Percentiles rank a stretch among this genome's conserved stretches.
These are phyloP conservation scores for Cryptomyrus ogoouensis DNA, from an alignment of 2,113 vertebrate genomes.

Conservation along the genomic window DNA sequence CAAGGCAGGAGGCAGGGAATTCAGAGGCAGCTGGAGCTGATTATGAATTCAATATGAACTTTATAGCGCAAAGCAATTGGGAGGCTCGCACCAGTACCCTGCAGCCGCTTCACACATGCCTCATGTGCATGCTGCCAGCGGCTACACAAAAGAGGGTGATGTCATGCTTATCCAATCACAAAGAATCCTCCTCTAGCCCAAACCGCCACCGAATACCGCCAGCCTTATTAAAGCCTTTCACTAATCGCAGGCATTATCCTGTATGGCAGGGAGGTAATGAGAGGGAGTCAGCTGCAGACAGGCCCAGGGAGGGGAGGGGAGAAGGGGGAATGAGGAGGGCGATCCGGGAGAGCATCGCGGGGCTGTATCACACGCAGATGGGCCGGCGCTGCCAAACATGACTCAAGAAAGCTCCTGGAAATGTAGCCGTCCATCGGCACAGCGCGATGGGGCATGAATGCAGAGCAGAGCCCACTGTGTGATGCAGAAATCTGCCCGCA, in stretches of 20 bases:
- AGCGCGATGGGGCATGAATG: too few relatives aligned
- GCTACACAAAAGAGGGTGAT: slow-evolving; percentile 62
- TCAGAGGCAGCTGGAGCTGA: not conserved
- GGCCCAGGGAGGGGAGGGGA: slow-evolving; percentile 34
- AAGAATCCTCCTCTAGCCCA: slow-evolving; percentile 47
- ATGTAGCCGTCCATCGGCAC: not conserved
- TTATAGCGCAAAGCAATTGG: slow-evolving; percentile 32
- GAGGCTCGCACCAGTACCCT: slow-evolving; percentile 40
- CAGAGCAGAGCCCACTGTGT: not conserved
- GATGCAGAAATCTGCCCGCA: not conserved
- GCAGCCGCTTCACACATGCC: slow-evolving; percentile 58
- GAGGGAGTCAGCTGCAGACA: slow-evolving; percentile 44
- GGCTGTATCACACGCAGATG: not conserved
- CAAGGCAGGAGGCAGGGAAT: not conserved
- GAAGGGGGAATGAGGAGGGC: not conserved
- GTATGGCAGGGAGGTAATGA: slow-evolving; percentile 58
- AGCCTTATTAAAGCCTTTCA: slow-evolving; percentile 74
- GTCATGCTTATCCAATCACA: slow-evolving; percentile 70
- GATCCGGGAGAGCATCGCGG: slow-evolving; percentile 15
- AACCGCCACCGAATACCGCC: slow-evolving; percentile 59
- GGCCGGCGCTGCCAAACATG: not conserved
- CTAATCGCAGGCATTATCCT: slow-evolving; percentile 80
- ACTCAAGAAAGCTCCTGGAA: not conserved
- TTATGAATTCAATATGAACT: not conserved
- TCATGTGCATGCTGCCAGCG: slow-evolving; percentile 54